A percentile compares a stretch with the other conserved stretches of the same genome.
These are phyloP conservation scores for Ptychobarbus kaznakovi DNA, from an alignment of 2,797 vertebrate species.

Conservation along the genomic window DNA sequence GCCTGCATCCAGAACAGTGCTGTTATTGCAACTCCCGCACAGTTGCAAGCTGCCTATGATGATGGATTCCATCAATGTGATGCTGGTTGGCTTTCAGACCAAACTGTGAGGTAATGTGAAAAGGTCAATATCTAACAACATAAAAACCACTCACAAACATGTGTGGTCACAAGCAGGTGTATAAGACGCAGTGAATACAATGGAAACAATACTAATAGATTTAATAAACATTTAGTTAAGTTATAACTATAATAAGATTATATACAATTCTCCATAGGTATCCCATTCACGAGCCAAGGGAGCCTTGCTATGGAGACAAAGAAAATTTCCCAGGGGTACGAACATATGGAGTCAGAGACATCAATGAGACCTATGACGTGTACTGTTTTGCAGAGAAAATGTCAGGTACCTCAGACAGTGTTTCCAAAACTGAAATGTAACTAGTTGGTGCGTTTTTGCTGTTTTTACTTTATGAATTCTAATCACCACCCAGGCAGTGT, in stretches of 20 bases:
- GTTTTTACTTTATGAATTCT: slow-evolving; percentile 18
- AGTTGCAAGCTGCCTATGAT: slow-evolving; percentile 95
- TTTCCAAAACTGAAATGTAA: not conserved
- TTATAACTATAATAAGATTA: not conserved
- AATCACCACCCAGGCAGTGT: slow-evolving; percentile 84
- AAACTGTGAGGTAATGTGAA: slow-evolving; percentile 89
- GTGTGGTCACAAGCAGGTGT: not conserved
- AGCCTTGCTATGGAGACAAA: slow-evolving; percentile 94
- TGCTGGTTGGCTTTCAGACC: slow-evolving; percentile 96
- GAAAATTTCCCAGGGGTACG: slow-evolving; percentile 93
- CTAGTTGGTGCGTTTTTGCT: not conserved
- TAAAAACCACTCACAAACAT: not conserved
- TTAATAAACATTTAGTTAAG: not conserved
- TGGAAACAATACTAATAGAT: not conserved
- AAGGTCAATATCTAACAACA: not conserved
- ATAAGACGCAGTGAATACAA: not conserved
- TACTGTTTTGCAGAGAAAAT: slow-evolving; percentile 98
- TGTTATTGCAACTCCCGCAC: slow-evolving; percentile 90
- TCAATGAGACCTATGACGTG: slow-evolving; percentile 95
- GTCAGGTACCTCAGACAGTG: slow-evolving; percentile 79
- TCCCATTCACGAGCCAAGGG: slow-evolving; percentile 93
- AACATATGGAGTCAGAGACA: slow-evolving; percentile 93
- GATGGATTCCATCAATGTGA: slow-evolving; percentile 98
- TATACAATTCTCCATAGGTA: slow-evolving; percentile 79
- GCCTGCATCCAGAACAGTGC: slow-evolving; percentile 94